Evolutionary conservation across 1,140 invertebrate species (phyloP).

Genomic region (Tachypleus tridentatus): DNA sequence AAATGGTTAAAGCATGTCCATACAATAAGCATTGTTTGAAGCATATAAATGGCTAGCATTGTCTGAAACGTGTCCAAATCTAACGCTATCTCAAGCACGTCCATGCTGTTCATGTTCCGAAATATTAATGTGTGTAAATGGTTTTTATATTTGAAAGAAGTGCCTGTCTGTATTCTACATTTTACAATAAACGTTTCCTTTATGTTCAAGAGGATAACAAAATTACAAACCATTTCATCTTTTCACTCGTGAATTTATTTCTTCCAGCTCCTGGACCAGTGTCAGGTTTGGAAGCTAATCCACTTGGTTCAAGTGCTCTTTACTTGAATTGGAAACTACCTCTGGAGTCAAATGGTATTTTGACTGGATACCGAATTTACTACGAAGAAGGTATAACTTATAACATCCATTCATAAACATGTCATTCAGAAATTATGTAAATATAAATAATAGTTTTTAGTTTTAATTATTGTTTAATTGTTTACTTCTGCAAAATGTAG

Average conservation of each 20-base stretch:
- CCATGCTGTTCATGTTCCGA: no score
- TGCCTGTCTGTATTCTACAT: no score
- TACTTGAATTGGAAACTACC: constrained; percentile 84
- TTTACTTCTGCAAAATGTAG: not conserved
- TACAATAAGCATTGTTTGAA: no score
- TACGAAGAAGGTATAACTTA: constrained; percentile 47
- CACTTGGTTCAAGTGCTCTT: constrained; percentile 76
- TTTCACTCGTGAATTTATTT: not conserved
- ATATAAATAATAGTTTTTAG: not conserved
- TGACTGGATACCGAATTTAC: constrained; percentile 85
- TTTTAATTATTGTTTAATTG: not conserved
- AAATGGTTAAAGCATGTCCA: no score
- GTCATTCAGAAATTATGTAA: not conserved
- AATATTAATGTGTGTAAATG: no score
- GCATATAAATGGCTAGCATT: no score
- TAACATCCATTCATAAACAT: constrained; percentile 1
- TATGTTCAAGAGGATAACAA: no score
- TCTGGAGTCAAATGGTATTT: constrained; percentile 77
- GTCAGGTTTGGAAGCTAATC: constrained; percentile 60
- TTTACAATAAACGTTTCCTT: no score
- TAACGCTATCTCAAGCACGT: no score
- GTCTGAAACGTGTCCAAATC: no score
- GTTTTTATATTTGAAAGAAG: no score
- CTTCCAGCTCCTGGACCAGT: constrained; percentile 66
- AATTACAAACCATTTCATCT: no score